phyloP scores from a whole-genome alignment of 2,113 vertebrate species.

The Tangachromis dhanisi region DNA sequence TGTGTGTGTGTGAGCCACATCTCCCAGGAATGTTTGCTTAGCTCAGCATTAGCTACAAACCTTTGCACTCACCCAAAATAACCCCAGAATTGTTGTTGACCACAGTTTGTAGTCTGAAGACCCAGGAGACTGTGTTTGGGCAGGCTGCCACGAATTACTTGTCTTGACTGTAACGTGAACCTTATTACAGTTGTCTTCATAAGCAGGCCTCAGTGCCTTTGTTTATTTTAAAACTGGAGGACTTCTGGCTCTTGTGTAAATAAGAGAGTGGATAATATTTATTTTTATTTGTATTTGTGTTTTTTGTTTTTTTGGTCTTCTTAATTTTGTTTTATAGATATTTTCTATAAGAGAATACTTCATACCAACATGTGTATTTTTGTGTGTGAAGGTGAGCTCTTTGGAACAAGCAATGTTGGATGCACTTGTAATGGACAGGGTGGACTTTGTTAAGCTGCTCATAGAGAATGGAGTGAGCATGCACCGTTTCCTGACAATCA shows the following conservation, averaged over 20 bases:
- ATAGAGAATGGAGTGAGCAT: constrained; percentile 99
- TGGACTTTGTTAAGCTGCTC: constrained; percentile 96
- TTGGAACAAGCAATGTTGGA: constrained; percentile 98
- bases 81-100: constrained; percentile 2
- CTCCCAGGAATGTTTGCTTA: constrained; percentile 6
- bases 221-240: constrained; percentile 38
- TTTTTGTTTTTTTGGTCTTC: not conserved
- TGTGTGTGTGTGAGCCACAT: constrained; percentile 45
- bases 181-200: constrained; percentile 2
- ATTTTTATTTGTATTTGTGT: not conserved
- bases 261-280: not conserved
- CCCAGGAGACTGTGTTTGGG: not conserved
- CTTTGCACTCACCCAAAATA: constrained; percentile 25
- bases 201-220: not conserved
- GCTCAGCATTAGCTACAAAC: constrained; percentile 9
- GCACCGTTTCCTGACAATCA: constrained; percentile 98
- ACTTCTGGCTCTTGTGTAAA: not conserved
- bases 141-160: constrained; percentile 17
- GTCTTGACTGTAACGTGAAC: constrained; percentile 47
- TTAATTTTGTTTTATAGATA: constrained; percentile 4
- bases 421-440: constrained; percentile 96
- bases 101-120: not conserved
- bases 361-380: constrained; percentile 40
- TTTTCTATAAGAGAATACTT: not conserved
- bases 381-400: constrained; percentile 83